Evolutionary conservation across 2,888 invertebrate species (phyloP), one percentile per base, ranked within the genome.

Genomic region (Idaea straminata): DNA sequence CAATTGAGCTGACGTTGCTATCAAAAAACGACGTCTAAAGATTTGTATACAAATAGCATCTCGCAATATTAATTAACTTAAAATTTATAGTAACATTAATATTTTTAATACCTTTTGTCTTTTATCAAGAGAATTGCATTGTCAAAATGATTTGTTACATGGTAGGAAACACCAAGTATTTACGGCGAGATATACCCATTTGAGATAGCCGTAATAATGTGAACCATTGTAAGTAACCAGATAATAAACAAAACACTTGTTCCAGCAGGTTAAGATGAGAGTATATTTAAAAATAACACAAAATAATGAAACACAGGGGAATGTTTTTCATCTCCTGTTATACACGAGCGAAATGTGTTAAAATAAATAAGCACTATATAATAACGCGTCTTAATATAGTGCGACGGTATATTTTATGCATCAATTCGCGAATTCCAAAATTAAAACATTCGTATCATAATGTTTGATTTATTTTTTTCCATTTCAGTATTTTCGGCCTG

Each of bases 281-380:
- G 85, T 80, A 66, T 79, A 82, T 85, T 89, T 92, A 92, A 90
- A 92, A 90, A 91, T 92, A 92, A 83, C 86, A 82, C 83, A 85
- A 25, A 90, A 91, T 90, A 91, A 91, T 91, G 89, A 92, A 91
- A 89, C 89, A 84, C 91, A 87, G 91, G 92, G 87, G 88, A 91
- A 90, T 92, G 92, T 92, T 91, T 91, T 91, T 91, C 91, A 91
- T 92, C 92, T 79, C 82, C 83, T 85, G 90, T 89, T 92, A 88
- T 84, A 89, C 86, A 85, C 84, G 86, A 87, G 92, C 92, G 82
- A 92, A 92, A 90, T 90, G 89, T 89, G 92, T 90, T 91, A 92
- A 89, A 91, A 91, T 90, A 92, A 92, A 91, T 87, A 90, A 82
- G 87, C 82, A 91, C 47, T 13, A 10, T 13, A 47, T 47, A 47